Evolutionary conservation across 2,113 vertebrate species (phyloP).

Genomic region (Aramus guarauna): DNA sequence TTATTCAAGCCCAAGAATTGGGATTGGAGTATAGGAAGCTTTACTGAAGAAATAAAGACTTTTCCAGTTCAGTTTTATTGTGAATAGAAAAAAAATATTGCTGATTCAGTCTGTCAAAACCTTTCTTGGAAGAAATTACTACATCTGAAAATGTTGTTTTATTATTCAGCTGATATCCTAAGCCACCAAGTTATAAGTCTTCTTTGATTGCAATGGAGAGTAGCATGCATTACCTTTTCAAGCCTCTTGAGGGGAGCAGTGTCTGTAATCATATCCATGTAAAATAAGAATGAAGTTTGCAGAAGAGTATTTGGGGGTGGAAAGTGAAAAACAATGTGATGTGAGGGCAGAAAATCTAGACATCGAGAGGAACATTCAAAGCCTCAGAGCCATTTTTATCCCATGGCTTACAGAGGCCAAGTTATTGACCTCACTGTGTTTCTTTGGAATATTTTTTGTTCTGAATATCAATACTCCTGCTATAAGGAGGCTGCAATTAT

Average conservation of each 20-base stretch:
- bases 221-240: background rate
- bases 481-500: background rate
- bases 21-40: background rate
- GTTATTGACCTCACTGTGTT: background rate
- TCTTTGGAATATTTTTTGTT: background rate
- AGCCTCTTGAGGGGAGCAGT: slow-evolving; percentile 28
- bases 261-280: background rate
- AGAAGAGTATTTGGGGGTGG: background rate
- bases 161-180: background rate
- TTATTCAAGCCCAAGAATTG: background rate
- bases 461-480: background rate
- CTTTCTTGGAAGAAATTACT: background rate
- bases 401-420: background rate
- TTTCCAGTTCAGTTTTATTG: background rate
- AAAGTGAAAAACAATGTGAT: background rate
- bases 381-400: background rate
- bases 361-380: background rate
- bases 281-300: background rate
- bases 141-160: background rate
- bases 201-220: background rate
- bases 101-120: background rate
- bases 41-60: background rate
- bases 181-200: background rate
- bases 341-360: background rate
- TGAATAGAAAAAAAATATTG: background rate